Conservation (phyloP, 2,888 invertebrate genomes). For the Limnephilus marmoratus region DNA sequence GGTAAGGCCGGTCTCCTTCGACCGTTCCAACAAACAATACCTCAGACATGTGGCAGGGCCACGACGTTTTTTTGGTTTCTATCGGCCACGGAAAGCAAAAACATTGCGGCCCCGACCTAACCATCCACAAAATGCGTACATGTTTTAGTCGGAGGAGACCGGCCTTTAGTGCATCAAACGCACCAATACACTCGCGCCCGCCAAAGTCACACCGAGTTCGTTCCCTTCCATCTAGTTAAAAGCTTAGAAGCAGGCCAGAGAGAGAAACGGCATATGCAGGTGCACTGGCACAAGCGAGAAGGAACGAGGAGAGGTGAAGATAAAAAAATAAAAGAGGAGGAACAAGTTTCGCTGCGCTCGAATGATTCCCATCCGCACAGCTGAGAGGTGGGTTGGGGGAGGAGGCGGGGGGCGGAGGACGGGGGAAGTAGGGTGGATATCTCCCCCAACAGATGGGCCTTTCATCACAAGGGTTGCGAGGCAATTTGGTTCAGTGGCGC, state of each 20-base stretch:
- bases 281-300: conserved; percentile 27
- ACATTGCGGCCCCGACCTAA: too few relatives aligned
- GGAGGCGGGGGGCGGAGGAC: conserved; percentile 68
- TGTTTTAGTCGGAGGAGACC: too few relatives aligned
- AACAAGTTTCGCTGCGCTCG: conserved; percentile 65
- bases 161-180: conserved; percentile 28
- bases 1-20: too few relatives aligned
- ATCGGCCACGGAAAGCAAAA: too few relatives aligned
- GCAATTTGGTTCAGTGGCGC: conserved; percentile 69
- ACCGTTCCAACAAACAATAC: too few relatives aligned
- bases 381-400: conserved; percentile 66
- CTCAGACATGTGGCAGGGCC: too few relatives aligned
- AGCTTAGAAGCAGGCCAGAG: conserved; percentile 54
- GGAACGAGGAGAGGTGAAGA: conserved; percentile 66
- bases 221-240: conserved; percentile 55
- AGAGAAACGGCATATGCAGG: conserved; percentile 10
- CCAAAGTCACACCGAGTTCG: conserved; percentile 59
- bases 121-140: too few relatives aligned
- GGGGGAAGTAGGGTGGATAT: conserved; percentile 68
- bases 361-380: conserved; percentile 66
- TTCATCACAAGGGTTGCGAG: conserved; percentile 69
- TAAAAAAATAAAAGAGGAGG: conserved; percentile 65
- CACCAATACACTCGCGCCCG: conserved; percentile 43
- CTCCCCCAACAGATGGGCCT: conserved; percentile 60
- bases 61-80: too few relatives aligned